Percentiles rank a stretch among this genome's conserved stretches.
Conservation (phyloP, 2,888 invertebrate genomes). For the Opisthograptis luteolata region DNA sequence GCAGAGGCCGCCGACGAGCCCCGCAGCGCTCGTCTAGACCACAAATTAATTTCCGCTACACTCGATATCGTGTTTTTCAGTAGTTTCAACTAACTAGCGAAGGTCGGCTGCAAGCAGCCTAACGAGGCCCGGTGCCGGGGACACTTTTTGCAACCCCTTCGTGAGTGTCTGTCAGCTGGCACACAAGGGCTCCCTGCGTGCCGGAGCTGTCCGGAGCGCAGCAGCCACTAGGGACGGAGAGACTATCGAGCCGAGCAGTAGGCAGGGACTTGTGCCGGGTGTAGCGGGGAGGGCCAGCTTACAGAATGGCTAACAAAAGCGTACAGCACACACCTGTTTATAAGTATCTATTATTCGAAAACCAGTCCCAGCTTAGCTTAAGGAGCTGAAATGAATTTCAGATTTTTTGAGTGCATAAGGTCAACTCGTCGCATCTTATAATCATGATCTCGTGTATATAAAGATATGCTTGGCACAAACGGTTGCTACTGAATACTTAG, state of each 20-base stretch:
- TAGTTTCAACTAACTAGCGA: conserved; percentile 19
- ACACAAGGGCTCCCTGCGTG: conserved; percentile 3
- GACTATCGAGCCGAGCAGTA: not conserved
- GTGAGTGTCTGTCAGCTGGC: not conserved
- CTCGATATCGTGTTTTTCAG: conserved; percentile 7
- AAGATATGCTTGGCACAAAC: too few species aligned
- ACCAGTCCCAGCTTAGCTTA: not conserved
- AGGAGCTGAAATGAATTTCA: not conserved
- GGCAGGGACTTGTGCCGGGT: too few species aligned
- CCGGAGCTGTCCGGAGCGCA: not conserved
- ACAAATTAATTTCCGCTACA: conserved; percentile 26
- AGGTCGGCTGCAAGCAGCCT: conserved; percentile 7
- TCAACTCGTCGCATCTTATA: too few species aligned
- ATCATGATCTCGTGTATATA: not conserved
- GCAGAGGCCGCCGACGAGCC: not conserved
- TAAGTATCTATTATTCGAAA: conserved; percentile 3
- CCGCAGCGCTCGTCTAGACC: conserved; percentile 29
- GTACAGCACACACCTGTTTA: too few species aligned
- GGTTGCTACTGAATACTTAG: too few species aligned
- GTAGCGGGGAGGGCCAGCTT: not conserved
- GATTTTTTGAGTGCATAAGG: not conserved
- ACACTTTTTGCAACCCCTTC: conserved; percentile 4
- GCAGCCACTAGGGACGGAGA: not conserved
- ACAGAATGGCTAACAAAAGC: conserved; percentile 2
- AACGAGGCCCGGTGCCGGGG: conserved; percentile 12